Percentiles rank a stretch among this genome's conserved stretches.
Conservation (phyloP, 2,113 vertebrate species). For the Nicator chloris region DNA sequence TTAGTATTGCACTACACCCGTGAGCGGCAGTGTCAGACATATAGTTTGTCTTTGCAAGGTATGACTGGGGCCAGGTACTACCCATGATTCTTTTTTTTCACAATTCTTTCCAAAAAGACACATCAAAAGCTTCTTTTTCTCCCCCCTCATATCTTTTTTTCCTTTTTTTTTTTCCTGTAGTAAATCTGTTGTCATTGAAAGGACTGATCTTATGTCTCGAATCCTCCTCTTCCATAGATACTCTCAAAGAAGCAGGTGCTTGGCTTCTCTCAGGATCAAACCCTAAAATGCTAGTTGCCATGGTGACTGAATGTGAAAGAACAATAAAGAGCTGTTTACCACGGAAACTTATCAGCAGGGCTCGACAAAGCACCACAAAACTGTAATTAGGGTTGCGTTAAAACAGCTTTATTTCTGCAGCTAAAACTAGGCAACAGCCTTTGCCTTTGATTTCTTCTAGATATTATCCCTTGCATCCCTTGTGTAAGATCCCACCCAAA, state of each 20-base stretch:
- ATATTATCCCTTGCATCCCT: background rate
- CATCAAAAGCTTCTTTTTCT: background rate
- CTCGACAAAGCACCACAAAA: conserved; percentile 55
- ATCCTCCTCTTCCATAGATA: conserved; percentile 14
- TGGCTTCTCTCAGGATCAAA: conserved; percentile 55
- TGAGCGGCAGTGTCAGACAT: background rate
- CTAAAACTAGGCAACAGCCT: conserved; percentile 18
- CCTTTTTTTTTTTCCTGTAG: background rate
- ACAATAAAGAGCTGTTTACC: conserved; percentile 66
- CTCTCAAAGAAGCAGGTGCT: conserved; percentile 53
- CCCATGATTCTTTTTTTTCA: background rate
- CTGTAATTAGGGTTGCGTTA: conserved; percentile 53
- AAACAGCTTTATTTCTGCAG: conserved; percentile 44
- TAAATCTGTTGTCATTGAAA: background rate
- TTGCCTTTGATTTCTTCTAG: conserved; percentile 40
- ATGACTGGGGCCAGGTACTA: background rate
- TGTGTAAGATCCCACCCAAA: background rate
- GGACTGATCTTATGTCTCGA: background rate
- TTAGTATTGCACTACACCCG: background rate
- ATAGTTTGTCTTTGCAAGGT: background rate
- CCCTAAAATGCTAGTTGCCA: conserved; percentile 59
- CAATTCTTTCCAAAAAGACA: background rate
- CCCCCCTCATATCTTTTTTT: background rate
- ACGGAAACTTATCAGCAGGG: conserved; percentile 61
- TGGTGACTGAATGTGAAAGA: conserved; percentile 64